These are phyloP conservation scores for Tetanocera ferruginea DNA, from an alignment of 2,888 invertebrate species.

Conservation along the genomic window DNA sequence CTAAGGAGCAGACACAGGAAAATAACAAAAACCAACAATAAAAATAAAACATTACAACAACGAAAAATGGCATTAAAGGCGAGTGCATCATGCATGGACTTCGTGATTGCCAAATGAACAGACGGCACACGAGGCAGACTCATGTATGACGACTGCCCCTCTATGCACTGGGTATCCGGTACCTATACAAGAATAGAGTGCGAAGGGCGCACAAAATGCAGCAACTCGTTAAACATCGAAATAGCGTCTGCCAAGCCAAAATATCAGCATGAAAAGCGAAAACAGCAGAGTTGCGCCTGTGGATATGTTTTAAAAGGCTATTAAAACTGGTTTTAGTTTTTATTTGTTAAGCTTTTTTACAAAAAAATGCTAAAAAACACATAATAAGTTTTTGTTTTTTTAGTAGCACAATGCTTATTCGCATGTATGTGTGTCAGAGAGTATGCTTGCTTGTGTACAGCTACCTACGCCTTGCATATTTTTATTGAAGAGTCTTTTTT, in stretches of 20 bases:
- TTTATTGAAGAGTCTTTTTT: neutral
- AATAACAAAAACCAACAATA: conserved; percentile 40
- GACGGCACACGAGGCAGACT: neutral
- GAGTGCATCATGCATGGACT: conserved; percentile 61
- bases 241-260: neutral
- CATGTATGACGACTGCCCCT: neutral
- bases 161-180: too few species aligned
- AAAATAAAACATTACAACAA: conserved; percentile 21
- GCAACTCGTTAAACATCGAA: neutral
- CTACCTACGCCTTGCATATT: neutral
- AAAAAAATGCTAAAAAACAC: neutral
- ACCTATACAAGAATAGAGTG: too few species aligned
- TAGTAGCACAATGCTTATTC: too few species aligned
- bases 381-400: neutral
- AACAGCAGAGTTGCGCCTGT: conserved; percentile 25
- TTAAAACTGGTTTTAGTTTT: conserved; percentile 19
- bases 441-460: neutral
- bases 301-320: conserved; percentile 31
- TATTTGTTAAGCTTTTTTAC: neutral
- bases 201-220: neutral
- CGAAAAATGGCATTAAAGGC: conserved; percentile 45
- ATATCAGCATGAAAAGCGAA: conserved; percentile 8
- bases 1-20: conserved; percentile 63
- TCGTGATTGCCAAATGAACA: conserved; percentile 52
- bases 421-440: neutral